These are phyloP conservation scores for Brenthis hecate DNA, from an alignment of 2,888 invertebrate species.

Conservation along the genomic window DNA sequence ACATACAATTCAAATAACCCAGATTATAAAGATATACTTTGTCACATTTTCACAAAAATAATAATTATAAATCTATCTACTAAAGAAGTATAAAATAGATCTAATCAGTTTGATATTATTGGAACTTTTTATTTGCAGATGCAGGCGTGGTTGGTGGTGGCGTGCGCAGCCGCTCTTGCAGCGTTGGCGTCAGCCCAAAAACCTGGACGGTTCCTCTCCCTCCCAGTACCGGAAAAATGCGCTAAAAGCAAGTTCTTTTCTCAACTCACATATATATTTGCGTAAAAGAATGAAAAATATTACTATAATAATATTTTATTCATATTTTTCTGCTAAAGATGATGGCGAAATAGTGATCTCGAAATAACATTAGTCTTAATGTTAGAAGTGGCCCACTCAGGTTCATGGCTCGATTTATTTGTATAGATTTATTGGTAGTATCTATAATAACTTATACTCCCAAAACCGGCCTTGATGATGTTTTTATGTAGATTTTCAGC, in stretches of 20 bases:
- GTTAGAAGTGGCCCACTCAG: not conserved
- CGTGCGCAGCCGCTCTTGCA: conserved; percentile 75
- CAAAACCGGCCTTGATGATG: not conserved
- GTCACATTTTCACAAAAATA: too few species aligned
- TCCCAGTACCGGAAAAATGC: conserved; percentile 92
- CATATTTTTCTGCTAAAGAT: too few species aligned
- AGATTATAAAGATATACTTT: too few species aligned
- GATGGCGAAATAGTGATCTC: too few species aligned
- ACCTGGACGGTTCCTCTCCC: conserved; percentile 91
- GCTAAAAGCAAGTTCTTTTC: conserved; percentile 87
- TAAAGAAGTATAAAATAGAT: too few species aligned
- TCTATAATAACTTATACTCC: not conserved
- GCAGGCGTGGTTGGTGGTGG: conserved; percentile 86
- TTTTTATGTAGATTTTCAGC: not conserved
- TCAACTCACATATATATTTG: not conserved
- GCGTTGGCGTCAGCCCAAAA: conserved; percentile 86
- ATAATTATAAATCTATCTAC: too few species aligned
- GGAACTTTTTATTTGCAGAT: conserved; percentile 74
- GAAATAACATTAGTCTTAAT: too few species aligned
- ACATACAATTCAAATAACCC: too few species aligned
- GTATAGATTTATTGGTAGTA: not conserved
- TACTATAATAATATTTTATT: too few species aligned
- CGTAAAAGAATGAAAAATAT: too few species aligned
- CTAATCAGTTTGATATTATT: not conserved
- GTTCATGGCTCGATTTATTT: not conserved